Evolutionary conservation across 2,888 invertebrate species (phyloP).

Genomic region (Cinara cedri): DNA sequence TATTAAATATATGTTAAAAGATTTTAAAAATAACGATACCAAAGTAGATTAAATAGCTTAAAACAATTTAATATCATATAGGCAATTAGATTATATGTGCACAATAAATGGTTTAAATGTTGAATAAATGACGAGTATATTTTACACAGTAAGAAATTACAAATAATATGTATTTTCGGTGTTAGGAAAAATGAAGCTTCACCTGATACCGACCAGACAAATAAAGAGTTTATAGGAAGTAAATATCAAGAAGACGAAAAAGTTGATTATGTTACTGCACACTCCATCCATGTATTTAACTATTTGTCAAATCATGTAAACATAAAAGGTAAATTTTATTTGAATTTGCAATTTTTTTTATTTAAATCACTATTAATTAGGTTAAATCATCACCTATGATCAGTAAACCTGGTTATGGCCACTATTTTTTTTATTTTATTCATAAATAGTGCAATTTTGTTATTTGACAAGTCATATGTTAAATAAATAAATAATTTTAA

Average conservation of each 20-base stretch:
- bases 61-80: too few relatives aligned
- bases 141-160: background rate
- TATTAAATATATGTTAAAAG: too few relatives aligned
- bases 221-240: slow-evolving; percentile 16
- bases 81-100: background rate
- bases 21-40: too few relatives aligned
- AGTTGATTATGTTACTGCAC: background rate
- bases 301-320: background rate
- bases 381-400: too few relatives aligned
- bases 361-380: too few relatives aligned
- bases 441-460: too few relatives aligned
- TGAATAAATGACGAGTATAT: background rate
- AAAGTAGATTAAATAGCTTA: too few relatives aligned
- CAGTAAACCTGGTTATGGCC: too few relatives aligned
- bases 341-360: too few relatives aligned
- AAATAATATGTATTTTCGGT: slow-evolving; percentile 9
- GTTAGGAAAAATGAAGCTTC: slow-evolving; percentile 30
- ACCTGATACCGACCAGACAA: slow-evolving; percentile 68
- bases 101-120: slow-evolving; percentile 2
- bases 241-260: slow-evolving; percentile 8
- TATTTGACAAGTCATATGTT: too few relatives aligned
- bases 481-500: too few relatives aligned
- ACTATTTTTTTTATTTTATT: too few relatives aligned
- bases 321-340: slow-evolving; percentile 40
- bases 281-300: slow-evolving; percentile 13